These are phyloP conservation scores for Boulengeromyrus knoepffleri DNA, from an alignment of 2,113 vertebrate genomes.

Conservation along the genomic window DNA sequence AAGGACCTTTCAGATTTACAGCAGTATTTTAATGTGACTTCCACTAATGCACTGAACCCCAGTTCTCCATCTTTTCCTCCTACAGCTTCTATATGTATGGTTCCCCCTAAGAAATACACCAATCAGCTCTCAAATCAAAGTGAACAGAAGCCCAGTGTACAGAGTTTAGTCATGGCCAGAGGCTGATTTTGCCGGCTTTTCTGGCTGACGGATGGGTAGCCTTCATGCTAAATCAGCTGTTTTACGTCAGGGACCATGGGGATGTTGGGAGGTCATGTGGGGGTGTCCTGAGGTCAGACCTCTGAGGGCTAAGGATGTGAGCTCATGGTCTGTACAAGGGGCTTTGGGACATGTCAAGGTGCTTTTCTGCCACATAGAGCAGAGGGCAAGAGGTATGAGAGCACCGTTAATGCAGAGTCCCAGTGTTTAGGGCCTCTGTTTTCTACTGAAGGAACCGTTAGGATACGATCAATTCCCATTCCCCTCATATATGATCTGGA, in stretches of 20 bases:
- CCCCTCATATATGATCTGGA: not conserved
- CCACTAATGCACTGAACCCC: not conserved
- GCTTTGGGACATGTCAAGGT: not conserved
- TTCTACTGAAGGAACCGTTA: not conserved
- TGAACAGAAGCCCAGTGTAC: not conserved
- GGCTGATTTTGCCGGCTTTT: not conserved
- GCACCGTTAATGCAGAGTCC: not conserved
- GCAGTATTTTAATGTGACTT: not conserved
- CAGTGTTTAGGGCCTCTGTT: not conserved
- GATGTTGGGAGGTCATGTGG: too few species aligned
- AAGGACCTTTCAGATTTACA: not conserved
- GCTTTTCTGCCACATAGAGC: not conserved
- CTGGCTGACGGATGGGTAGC: not conserved
- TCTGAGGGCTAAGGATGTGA: not conserved
- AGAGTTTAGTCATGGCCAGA: not conserved
- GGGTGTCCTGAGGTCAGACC: not conserved
- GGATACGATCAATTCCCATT: not conserved
- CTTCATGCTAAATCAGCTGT: not conserved
- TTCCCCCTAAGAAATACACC: not conserved
- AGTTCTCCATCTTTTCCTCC: not conserved
- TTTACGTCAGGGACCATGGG: not conserved
- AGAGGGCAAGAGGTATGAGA: not conserved
- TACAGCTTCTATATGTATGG: not conserved
- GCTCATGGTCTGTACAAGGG: not conserved
- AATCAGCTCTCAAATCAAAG: not conserved